Conservation (phyloP, 2,113 vertebrate genomes). For the Cercopithecus mona region DNA sequence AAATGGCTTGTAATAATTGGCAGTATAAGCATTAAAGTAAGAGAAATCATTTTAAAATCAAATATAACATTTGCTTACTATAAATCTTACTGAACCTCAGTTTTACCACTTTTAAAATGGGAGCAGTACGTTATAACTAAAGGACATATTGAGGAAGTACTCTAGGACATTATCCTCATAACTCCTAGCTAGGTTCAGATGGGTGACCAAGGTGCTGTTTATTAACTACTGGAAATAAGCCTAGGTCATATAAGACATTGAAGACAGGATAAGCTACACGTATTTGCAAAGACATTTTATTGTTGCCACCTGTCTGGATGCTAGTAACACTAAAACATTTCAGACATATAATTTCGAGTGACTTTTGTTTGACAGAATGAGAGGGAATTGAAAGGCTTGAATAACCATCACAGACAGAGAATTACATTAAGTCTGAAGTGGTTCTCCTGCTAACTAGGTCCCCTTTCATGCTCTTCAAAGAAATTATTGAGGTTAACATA, state of each 20-base stretch:
- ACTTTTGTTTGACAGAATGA: not conserved
- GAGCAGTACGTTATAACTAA: not conserved
- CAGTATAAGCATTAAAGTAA: not conserved
- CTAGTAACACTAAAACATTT: not conserved
- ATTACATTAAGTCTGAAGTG: not conserved
- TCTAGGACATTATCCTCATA: not conserved
- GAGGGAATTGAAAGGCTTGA: not conserved
- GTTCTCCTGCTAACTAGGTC: not conserved
- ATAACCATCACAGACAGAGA: not conserved
- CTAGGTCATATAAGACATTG: not conserved
- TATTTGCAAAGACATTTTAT: not conserved
- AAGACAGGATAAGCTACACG: not conserved
- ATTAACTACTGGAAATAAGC: not conserved
- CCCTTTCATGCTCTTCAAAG: not conserved
- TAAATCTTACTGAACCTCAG: not conserved
- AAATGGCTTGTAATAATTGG: not conserved
- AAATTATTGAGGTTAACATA: not conserved
- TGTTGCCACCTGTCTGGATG: not conserved
- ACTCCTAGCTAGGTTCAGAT: not conserved
- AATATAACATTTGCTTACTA: not conserved
- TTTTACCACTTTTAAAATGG: not conserved
- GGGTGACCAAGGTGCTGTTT: not conserved
- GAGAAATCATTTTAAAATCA: not conserved
- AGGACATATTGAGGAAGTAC: not conserved
- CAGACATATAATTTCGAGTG: not conserved